Percentiles rank a stretch among this genome's conserved stretches.
These are phyloP conservation scores for Colostygia pectinataria DNA, from an alignment of 2,888 invertebrate genomes.

Conservation along the genomic window DNA sequence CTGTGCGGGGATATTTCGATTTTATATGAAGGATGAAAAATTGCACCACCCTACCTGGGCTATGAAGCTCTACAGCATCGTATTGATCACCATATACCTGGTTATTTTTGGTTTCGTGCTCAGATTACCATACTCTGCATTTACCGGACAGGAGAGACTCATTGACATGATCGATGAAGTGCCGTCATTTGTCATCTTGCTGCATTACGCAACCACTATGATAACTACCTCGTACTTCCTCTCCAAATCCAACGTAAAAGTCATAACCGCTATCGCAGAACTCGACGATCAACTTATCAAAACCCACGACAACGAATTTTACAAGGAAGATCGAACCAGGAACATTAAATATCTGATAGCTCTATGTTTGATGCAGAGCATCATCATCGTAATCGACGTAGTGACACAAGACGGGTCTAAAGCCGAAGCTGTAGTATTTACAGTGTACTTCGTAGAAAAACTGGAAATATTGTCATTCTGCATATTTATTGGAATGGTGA, in stretches of 20 bases:
- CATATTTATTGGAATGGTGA: constrained; percentile 48
- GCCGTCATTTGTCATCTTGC: constrained; percentile 29
- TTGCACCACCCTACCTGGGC: constrained; percentile 37
- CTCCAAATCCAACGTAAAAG: constrained; percentile 14
- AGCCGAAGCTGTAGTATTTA: constrained; percentile 31
- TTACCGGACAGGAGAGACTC: not conserved
- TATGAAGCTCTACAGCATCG: constrained; percentile 44
- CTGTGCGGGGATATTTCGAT: constrained; percentile 49
- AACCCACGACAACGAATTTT: constrained; percentile 4
- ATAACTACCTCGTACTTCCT: constrained; percentile 20
- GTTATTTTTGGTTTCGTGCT: not conserved
- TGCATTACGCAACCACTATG: constrained; percentile 26
- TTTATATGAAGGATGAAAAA: constrained; percentile 37
- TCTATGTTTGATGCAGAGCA: constrained; percentile 33
- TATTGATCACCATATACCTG: constrained; percentile 17
- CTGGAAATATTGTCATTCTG: constrained; percentile 53
- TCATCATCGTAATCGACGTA: constrained; percentile 33
- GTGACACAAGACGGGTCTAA: constrained; percentile 25
- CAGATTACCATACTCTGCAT: not conserved
- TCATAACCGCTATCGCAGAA: constrained; percentile 14
- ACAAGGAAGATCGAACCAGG: constrained; percentile 33
- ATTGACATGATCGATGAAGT: constrained; percentile 27
- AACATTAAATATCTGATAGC: constrained; percentile 32
- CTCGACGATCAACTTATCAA: constrained; percentile 18
- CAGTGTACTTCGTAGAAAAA: constrained; percentile 48